Evolutionary conservation across 2,797 vertebrate species (phyloP).

Genomic region (Astyanax mexicanus): DNA sequence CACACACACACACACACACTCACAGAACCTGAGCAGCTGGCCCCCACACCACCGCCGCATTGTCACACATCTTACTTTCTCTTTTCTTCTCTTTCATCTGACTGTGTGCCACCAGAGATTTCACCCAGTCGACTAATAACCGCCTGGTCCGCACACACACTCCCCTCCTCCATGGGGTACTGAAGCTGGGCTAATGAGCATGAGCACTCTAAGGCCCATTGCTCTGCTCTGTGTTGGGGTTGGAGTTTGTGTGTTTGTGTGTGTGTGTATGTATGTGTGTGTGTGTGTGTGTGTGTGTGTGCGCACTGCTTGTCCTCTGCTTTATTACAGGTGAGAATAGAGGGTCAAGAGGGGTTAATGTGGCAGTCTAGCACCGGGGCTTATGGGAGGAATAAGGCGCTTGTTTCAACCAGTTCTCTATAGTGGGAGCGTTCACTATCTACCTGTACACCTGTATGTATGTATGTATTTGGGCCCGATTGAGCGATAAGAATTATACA

Average conservation of each 20-base stretch:
- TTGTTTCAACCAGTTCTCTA: slow-evolving; percentile 68
- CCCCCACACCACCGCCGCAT: slow-evolving; percentile 50
- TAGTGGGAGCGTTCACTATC: slow-evolving; percentile 52
- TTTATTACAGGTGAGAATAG: slow-evolving; percentile 88
- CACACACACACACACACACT: no score
- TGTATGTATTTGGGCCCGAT: background rate
- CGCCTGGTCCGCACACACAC: slow-evolving; percentile 44
- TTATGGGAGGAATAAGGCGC: slow-evolving; percentile 59
- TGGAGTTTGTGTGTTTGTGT: slow-evolving; percentile 24
- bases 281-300: slow-evolving; percentile 19
- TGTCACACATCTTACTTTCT: slow-evolving; percentile 61
- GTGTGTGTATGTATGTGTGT: slow-evolving; percentile 11
- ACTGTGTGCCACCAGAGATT: slow-evolving; percentile 71
- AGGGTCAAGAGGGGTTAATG: slow-evolving; percentile 87
- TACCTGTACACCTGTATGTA: slow-evolving; percentile 49
- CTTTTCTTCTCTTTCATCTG: slow-evolving; percentile 60
- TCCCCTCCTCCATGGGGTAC: slow-evolving; percentile 51
- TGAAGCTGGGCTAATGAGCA: slow-evolving; percentile 61
- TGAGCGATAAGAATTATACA: background rate
- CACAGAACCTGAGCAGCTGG: slow-evolving; percentile 60
- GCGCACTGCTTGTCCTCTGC: slow-evolving; percentile 59
- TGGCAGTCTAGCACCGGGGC: slow-evolving; percentile 79
- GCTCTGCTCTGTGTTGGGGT: slow-evolving; percentile 54
- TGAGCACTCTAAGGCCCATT: slow-evolving; percentile 55
- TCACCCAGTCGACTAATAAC: slow-evolving; percentile 71